A percentile compares a stretch with the other conserved stretches of the same genome.
These are phyloP conservation scores for Tympanoctomys barrerae DNA, from an alignment of 2,797 vertebrate species.

Conservation along the genomic window DNA sequence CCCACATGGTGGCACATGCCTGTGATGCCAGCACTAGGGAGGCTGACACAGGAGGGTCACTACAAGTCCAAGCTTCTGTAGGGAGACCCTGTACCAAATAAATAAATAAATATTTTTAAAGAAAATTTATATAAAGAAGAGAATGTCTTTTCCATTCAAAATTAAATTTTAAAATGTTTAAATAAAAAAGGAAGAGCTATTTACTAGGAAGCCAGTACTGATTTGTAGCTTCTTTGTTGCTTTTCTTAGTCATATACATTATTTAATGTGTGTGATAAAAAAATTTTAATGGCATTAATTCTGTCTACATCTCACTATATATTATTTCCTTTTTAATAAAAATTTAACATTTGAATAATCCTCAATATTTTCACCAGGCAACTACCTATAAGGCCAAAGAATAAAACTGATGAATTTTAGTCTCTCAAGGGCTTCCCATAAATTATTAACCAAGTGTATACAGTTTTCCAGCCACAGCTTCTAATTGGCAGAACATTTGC, in stretches of 20 bases:
- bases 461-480: background rate
- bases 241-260: conserved; percentile 41
- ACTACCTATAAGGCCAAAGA: background rate
- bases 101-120: too few species aligned
- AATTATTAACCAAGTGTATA: background rate
- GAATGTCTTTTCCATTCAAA: background rate
- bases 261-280: conserved; percentile 37
- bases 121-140: background rate
- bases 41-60: too few species aligned
- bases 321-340: conserved; percentile 61
- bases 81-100: too few species aligned
- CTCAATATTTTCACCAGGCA: conserved; percentile 30
- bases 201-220: background rate
- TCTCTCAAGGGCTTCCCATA: conserved; percentile 5
- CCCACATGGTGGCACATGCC: too few species aligned
- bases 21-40: too few species aligned
- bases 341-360: conserved; percentile 38
- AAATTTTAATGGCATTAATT: conserved; percentile 22
- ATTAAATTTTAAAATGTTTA: conserved; percentile 53
- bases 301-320: background rate
- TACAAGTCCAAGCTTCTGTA: too few species aligned
- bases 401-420: conserved; percentile 33
- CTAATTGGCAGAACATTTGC: background rate
- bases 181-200: background rate
- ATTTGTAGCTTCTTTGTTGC: conserved; percentile 40